Percentiles rank a stretch among this genome's conserved stretches.
Evolutionary conservation across 2,113 vertebrate species (phyloP).

Genomic region (Puffinus mauretanicus): DNA sequence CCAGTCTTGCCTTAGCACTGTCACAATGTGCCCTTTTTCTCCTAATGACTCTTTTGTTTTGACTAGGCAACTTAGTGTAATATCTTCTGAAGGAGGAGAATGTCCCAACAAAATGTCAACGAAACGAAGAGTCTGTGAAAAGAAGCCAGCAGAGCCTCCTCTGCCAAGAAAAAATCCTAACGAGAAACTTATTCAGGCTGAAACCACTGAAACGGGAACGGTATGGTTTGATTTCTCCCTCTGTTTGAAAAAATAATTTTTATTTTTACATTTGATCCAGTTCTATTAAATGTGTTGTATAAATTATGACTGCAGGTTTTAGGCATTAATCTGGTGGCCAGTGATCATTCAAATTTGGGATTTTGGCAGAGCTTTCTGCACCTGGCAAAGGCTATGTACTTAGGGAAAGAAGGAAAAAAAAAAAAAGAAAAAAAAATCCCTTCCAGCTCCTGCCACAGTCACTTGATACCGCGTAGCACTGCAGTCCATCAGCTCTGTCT

Average conservation of each 20-base stretch:
- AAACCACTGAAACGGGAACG: constrained; percentile 82
- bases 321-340: neutral
- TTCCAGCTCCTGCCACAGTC: neutral
- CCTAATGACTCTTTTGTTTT: constrained; percentile 17
- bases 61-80: constrained; percentile 86
- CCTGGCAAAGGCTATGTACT: neutral
- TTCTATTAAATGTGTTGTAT: neutral
- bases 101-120: constrained; percentile 74
- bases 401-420: neutral
- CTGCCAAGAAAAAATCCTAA: constrained; percentile 67
- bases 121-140: constrained; percentile 75
- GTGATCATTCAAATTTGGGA: neutral
- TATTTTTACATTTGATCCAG: neutral
- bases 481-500: neutral
- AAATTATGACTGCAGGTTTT: neutral
- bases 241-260: neutral
- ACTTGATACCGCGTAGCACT: neutral
- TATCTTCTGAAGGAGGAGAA: constrained; percentile 86
- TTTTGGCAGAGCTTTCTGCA: neutral
- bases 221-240: constrained; percentile 65
- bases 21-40: neutral
- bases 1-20: neutral
- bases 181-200: constrained; percentile 81
- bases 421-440: neutral
- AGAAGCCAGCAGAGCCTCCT: constrained; percentile 62